These are phyloP conservation scores for Asobara japonica DNA, from an alignment of 1,140 invertebrate species.

Conservation along the genomic window DNA sequence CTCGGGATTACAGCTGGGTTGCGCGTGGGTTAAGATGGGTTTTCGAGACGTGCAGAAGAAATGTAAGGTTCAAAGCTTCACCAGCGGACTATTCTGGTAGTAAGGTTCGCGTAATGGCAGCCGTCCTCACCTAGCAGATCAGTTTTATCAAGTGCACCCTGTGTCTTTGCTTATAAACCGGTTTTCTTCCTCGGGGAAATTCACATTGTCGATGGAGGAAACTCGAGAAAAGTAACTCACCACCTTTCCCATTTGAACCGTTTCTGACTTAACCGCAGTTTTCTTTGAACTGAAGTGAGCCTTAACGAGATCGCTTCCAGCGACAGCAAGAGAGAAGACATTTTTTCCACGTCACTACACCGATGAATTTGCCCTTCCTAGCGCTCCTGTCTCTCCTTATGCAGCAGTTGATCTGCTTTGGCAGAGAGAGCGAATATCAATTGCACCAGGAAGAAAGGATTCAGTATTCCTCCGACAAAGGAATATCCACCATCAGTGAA, in stretches of 20 bases:
- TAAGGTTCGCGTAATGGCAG: too few relatives aligned
- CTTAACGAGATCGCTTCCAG: constrained; percentile 3
- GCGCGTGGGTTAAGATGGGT: not conserved
- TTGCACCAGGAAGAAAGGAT: not conserved
- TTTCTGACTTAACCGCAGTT: not conserved
- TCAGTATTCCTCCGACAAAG: constrained; percentile 4
- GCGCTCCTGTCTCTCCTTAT: not conserved
- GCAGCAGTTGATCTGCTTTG: not conserved
- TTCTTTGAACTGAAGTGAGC: not conserved
- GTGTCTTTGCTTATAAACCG: not conserved
- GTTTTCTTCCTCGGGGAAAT: constrained; percentile 13
- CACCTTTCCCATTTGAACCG: not conserved
- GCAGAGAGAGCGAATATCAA: not conserved
- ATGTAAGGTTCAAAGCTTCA: not conserved
- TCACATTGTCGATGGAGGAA: not conserved
- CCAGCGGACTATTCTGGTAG: not conserved
- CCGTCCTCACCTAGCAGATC: not conserved
- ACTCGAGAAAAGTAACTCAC: constrained; percentile 12
- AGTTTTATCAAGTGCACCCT: not conserved
- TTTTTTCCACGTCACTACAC: not conserved
- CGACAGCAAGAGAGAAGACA: not conserved
- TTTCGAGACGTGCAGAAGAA: constrained; percentile 18
- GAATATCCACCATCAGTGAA: constrained; percentile 1
- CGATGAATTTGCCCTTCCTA: not conserved
- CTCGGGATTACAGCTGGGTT: not conserved